A percentile compares a stretch with the other conserved stretches of the same genome.
Conservation (phyloP, 2,888 invertebrate species). For the Diplazon laetatorius region DNA sequence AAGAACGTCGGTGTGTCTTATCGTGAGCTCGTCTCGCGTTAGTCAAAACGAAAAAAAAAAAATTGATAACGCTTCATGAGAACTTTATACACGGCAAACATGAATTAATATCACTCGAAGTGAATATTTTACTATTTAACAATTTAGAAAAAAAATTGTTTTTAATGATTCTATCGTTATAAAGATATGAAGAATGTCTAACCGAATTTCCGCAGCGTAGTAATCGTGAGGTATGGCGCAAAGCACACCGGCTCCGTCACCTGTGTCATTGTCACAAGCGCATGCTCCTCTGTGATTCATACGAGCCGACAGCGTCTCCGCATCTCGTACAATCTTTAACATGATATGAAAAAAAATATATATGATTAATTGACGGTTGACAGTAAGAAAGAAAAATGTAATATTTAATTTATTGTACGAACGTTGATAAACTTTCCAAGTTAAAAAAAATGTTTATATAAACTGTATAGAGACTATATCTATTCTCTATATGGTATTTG, state of each 20-base stretch:
- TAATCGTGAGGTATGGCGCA: constrained; percentile 98
- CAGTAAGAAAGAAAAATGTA: too few species aligned
- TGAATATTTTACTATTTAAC: too few species aligned
- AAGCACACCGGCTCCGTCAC: constrained; percentile 99
- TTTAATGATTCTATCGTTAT: too few species aligned
- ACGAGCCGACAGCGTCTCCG: constrained; percentile 95
- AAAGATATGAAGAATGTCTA: constrained; percentile 70
- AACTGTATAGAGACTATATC: too few species aligned
- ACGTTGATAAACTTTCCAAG: too few species aligned
- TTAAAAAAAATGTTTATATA: too few species aligned
- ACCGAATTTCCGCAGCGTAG: constrained; percentile 93
- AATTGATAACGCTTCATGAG: constrained; percentile 31
- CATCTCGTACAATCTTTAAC: constrained; percentile 95
- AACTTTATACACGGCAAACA: background rate
- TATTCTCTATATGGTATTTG: too few species aligned
- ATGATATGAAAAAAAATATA: constrained; percentile 44
- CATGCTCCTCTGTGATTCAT: constrained; percentile 99
- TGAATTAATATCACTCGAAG: too few species aligned
- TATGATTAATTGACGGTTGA: background rate
- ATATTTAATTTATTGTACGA: too few species aligned
- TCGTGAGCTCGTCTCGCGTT: constrained; percentile 39
- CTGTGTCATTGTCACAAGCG: constrained; percentile 99
- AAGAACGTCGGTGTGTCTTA: constrained; percentile 34
- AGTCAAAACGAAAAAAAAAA: constrained; percentile 37
- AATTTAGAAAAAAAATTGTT: too few species aligned